Base-by-base conservation (phyloP, 2,797 vertebrate genomes). In the Leptoclinus maculatus region DNA sequence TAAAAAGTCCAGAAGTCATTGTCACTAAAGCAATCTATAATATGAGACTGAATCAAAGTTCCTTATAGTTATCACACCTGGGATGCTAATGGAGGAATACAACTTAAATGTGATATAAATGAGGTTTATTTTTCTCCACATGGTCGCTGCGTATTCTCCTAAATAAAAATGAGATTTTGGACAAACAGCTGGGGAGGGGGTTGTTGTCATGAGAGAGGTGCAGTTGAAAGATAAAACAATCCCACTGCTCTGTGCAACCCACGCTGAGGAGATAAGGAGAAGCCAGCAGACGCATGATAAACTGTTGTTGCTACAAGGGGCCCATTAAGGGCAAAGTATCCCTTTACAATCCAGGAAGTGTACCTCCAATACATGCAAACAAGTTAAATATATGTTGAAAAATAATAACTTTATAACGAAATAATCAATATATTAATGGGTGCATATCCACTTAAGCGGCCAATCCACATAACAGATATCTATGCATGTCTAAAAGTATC, bases 181-280 rank as follows among this genome's bases (percentile, higher is more conserved):
- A 19, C 45, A 47, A 39, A 54, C 53, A 43, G 21, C 34, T 74
- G 19, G 13, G 10, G 36, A 63, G 21, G 66, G 10, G 34, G 21
- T 21, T 0, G 36, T 25, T 2, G 14, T 17, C n/a, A 41, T 49
- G 17, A 53, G 32, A 38, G 23, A 66, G 17, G n/a, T 60, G 39
- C 56, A 39, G 59, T 11, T 73, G 27, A 0, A 39, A 78, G 60
- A 88, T 80, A 74, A 76, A 63, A 60, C 7, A 2, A 54, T 21
- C 21, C 16, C 7, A 38, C 47, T 43, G 8, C n/a, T 69, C 38
- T 59, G 11, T 63, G 41, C 21, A 83, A 69, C 27, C 9, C 39
- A 65, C 39, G 41, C 57, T 25, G 19, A 63, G 49, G n/a, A 76
- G 76, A 85, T 76, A 79, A 85, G 74, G 29, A 32, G 17, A 27